Base-by-base conservation (phyloP, 2,113 vertebrate species). In the Neotoma lepida region DNA sequence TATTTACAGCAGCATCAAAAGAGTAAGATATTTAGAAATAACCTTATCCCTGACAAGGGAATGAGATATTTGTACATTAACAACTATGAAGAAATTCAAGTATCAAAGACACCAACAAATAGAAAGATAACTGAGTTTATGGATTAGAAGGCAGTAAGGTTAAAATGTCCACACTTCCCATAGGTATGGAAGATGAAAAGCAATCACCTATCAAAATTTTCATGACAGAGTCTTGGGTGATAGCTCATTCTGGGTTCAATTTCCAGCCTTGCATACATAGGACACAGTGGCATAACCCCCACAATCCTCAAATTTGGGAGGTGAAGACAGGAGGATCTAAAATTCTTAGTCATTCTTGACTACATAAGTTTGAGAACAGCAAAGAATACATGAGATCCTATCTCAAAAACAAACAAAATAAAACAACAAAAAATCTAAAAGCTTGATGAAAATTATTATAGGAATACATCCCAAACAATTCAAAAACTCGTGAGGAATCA, bases 1-100 rank as follows among this genome's bases (percentile, higher is more conserved):
- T 18, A 56, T 56, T 74, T 82, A 30, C 2, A 88, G 49, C 13
- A 58, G 6, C n/a, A 91, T 81, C 46, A 54, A 90, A 51, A 78
- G 30, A 76, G 24, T 26, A 64, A 81, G 35, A 64, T 87, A 64
- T 74, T 94, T 54, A 87, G 28, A 9, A 95, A 49, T 74, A 91
- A 56, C 4, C 5, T 88, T 74, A 61, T 14, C 41, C 18, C 9
- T 63, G 28, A 30, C 0, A 74, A 82, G 22, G 39, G 22, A 66
- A 54, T 46, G 20, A 74, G 82, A 81, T 6, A 73, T 56, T 26
- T 70, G 5, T 41, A 74, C 15, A 41, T 6, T 61, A 44, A 77
- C 49, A 44, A 56, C 14, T 91, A 28, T 51, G 49, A 80, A 51
- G 28, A 58, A 28, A 80, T 46, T 46, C 1, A 35, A 54, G 13